phyloP scores from a whole-genome alignment of 2,888 invertebrate species.

The Steinernema carpocapsae region DNA sequence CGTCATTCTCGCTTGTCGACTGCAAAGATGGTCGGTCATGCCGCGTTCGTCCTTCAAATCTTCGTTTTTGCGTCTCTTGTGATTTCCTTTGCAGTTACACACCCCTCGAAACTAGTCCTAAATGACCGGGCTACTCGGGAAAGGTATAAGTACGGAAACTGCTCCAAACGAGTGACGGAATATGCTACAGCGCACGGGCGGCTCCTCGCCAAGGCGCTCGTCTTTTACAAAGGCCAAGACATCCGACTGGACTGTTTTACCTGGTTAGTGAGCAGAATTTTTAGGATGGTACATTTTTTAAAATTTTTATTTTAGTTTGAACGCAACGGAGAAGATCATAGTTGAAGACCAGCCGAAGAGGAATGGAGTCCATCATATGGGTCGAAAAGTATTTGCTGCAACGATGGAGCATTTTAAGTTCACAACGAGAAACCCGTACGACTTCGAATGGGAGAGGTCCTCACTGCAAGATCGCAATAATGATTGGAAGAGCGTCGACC shows the following conservation, averaged over 20 bases:
- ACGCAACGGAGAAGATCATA: background rate
- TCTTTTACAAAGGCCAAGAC: background rate
- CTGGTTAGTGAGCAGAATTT: background rate
- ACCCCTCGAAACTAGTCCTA: too few relatives aligned
- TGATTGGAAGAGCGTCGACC: background rate
- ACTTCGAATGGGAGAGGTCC: background rate
- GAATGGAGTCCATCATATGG: too few relatives aligned
- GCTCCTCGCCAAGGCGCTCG: background rate
- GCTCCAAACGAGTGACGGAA: background rate
- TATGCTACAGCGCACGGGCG: background rate
- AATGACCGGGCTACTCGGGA: background rate
- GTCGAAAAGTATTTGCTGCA: background rate
- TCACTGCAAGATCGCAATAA: background rate
- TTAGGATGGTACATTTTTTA: background rate
- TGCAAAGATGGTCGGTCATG: too few relatives aligned
- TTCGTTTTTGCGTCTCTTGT: too few relatives aligned
- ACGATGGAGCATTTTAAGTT: background rate
- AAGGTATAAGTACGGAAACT: background rate
- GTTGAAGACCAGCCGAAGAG: background rate
- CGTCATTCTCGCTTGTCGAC: too few relatives aligned
- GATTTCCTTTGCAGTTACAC: too few relatives aligned
- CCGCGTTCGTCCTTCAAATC: too few relatives aligned
- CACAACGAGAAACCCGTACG: background rate
- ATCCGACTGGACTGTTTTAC: slow-evolving; percentile 10
- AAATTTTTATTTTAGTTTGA: background rate